Percentiles rank a stretch among this genome's conserved stretches.
These are phyloP conservation scores for Sebastes minor DNA, from an alignment of 2,797 vertebrate species.

Conservation along the genomic window DNA sequence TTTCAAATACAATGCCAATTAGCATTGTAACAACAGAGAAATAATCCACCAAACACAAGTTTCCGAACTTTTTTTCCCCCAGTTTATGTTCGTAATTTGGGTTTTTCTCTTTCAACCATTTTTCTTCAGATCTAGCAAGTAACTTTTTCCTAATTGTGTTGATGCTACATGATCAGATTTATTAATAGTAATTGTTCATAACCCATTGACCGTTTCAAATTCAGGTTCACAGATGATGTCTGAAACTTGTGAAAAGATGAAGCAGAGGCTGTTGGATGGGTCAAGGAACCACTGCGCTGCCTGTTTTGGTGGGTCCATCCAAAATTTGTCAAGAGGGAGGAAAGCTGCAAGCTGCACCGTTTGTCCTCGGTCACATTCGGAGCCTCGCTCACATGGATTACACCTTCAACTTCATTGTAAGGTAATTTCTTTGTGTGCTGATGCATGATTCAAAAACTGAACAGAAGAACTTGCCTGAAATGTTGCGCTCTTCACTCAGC, in stretches of 20 bases:
- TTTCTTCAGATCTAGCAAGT: no score
- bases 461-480: neutral
- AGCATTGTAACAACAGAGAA: accelerated
- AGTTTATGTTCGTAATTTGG: no score
- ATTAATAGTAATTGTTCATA: no score
- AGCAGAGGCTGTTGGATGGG: neutral
- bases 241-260: neutral
- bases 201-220: neutral
- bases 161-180: no score
- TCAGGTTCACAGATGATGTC: neutral
- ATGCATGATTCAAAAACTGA: neutral
- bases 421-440: neutral
- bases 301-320: neutral
- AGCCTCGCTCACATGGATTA: neutral
- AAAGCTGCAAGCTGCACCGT: neutral
- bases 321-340: no score
- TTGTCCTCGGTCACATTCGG: neutral
- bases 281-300: neutral
- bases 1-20: no score
- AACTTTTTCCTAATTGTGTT: no score
- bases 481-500: neutral
- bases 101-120: no score
- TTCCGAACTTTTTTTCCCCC: no score
- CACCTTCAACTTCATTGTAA: neutral
- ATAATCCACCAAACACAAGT: no score